phyloP scores from a whole-genome alignment of 1,140 invertebrate species.

The Phthorimaea operculella region DNA sequence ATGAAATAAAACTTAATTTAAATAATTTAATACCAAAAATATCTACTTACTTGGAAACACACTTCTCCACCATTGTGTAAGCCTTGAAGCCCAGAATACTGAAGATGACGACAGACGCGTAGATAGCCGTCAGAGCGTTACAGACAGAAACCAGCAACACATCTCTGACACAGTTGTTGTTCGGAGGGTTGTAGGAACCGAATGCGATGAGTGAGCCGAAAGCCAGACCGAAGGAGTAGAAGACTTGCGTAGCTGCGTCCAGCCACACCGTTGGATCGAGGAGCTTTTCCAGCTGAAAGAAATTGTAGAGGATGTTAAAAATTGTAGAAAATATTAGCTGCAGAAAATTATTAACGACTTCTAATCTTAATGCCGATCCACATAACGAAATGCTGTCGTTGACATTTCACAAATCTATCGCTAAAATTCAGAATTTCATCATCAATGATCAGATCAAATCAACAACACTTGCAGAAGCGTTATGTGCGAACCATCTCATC shows the following conservation, averaged over 20 bases:
- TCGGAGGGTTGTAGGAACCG: conserved; percentile 89
- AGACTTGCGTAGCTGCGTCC: conserved; percentile 95
- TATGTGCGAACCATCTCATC: no score
- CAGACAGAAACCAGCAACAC: conserved; percentile 89
- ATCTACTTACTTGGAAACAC: conserved; percentile 76
- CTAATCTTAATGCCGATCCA: no score
- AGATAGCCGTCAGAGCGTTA: conserved; percentile 93
- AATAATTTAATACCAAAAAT: neutral
- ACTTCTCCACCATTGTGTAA: conserved; percentile 82
- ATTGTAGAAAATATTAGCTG: no score
- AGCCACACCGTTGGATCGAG: conserved; percentile 88
- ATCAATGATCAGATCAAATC: no score
- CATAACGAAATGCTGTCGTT: no score
- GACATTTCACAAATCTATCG: no score
- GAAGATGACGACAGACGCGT: conserved; percentile 93
- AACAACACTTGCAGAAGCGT: no score
- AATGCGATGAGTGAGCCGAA: conserved; percentile 94
- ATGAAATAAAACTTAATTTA: no score
- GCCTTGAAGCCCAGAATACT: conserved; percentile 90
- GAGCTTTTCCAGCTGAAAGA: conserved; percentile 81
- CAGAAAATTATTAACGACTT: no score
- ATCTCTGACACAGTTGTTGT: conserved; percentile 92
- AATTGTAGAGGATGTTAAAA: conserved; percentile 7
- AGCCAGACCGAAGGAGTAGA: conserved; percentile 93
- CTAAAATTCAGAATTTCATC: no score